Base-by-base conservation (phyloP, 2,797 vertebrate species). In the Hypotaenidia philippensis region DNA sequence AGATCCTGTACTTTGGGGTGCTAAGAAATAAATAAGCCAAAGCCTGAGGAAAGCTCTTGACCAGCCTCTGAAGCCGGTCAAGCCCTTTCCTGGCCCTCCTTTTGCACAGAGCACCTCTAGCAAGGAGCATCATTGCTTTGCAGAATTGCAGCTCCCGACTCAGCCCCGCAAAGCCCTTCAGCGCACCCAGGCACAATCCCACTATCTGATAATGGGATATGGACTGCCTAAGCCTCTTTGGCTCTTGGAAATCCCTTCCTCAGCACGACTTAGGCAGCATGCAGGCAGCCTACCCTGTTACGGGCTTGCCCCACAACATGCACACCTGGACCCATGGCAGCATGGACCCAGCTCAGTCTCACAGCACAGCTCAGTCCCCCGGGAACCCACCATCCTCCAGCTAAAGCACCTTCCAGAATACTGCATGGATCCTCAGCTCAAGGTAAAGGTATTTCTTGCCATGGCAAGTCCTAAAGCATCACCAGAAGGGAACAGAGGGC, bases 201-300 rank as follows among this genome's bases (percentile, higher is more conserved):
- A 6, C 92, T 85, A 8, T 70, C 94, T 75, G 57, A 76, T 91
- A 94, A 94, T 86, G 92, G 91, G 91, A 97, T 95, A 78, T 66
- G 79, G 77, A 41, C 55, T 0, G 17, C 44, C 60, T 93, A 95
- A 96, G 84, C 84, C 82, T 94, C 94, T 93, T 91, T 87, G 59
- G 57, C 50, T 96, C 52, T 17, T 27, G 61, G 56, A 96, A 96
- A 94, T 96, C 89, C 85, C 66, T 76, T 93, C 40, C 77, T 86
- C 80, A 86, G 38, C 87, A 82, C 0, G 22, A 78, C 57, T 83
- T 63, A 69, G 49, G 79, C 40, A 83, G 68, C 72, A 41, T 0
- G 2, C 36, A 80, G 63, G 56, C 64, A 92, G 23, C 5, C 29
- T 40, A 13, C 23, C 38, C 8, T 0, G 4, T 13, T 0, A 18